Conservation (phyloP, 2,888 invertebrate species). For the Lasioglossum calceatum region DNA sequence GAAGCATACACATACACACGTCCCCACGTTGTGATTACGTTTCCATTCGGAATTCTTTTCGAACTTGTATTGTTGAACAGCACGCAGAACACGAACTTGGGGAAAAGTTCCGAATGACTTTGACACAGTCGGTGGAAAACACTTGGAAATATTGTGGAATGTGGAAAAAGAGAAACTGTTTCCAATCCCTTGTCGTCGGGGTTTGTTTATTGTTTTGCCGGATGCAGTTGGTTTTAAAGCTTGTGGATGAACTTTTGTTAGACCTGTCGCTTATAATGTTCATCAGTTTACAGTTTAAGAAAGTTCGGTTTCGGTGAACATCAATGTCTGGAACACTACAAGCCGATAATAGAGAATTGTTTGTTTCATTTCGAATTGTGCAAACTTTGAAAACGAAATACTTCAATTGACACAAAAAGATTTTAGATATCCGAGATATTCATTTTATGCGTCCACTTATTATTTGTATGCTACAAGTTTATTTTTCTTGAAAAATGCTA, state of each 20-base stretch:
- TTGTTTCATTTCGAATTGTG: neutral
- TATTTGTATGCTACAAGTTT: neutral
- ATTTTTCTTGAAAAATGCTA: neutral
- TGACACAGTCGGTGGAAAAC: neutral
- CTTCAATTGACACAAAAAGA: neutral
- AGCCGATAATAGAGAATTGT: neutral
- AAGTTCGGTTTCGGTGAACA: neutral
- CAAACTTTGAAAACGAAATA: neutral
- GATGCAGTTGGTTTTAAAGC: neutral
- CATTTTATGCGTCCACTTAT: too few species aligned
- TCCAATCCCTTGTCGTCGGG: neutral
- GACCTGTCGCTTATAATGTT: neutral
- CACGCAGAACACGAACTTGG: neutral
- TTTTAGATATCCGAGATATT: neutral
- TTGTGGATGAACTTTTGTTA: neutral
- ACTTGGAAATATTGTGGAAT: neutral
- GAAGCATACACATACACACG: neutral
- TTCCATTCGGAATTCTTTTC: slow-evolving; percentile 26
- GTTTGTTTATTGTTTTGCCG: neutral
- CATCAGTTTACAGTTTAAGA: neutral
- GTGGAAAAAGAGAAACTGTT: neutral
- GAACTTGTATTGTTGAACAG: neutral
- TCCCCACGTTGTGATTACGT: slow-evolving; percentile 18
- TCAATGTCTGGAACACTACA: neutral
- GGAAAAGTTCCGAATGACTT: slow-evolving; percentile 1